A percentile compares a stretch with the other conserved stretches of the same genome.
Conservation (phyloP, 2,888 invertebrate genomes). For the Phrixothrix hirtus region DNA sequence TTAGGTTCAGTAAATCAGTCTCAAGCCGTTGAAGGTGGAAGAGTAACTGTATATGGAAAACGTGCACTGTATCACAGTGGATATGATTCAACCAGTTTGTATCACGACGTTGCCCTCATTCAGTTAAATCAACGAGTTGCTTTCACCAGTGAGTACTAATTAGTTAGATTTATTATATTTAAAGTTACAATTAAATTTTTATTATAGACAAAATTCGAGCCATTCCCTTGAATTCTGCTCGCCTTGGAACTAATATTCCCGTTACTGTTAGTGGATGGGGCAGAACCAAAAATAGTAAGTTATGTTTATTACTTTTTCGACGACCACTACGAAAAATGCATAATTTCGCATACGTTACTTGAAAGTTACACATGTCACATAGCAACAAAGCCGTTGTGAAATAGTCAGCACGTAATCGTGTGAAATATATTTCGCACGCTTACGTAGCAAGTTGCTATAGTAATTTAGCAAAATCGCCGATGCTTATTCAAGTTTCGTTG, state of each 20-base stretch:
- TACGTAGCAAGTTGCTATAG: too few relatives aligned
- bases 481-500: too few relatives aligned
- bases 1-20: conserved; percentile 7
- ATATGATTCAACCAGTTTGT: conserved; percentile 19
- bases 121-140: conserved; percentile 19
- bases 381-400: too few relatives aligned
- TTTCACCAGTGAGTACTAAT: conserved; percentile 14
- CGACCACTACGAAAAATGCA: too few relatives aligned
- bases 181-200: not conserved
- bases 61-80: conserved; percentile 18
- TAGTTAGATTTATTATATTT: not conserved
- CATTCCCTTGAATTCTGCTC: not conserved
- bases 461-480: too few relatives aligned
- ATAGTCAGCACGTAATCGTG: too few relatives aligned
- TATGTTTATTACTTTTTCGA: too few relatives aligned
- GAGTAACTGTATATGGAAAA: conserved; percentile 4
- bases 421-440: too few relatives aligned
- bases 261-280: not conserved
- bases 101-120: conserved; percentile 35
- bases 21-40: not conserved
- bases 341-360: too few relatives aligned
- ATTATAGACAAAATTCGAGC: not conserved
- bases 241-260: not conserved
- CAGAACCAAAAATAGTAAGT: not conserved
- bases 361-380: too few relatives aligned